Evolutionary conservation across 2,113 vertebrate genomes (phyloP), one percentile per base, ranked within the genome.

Genomic region (Brachypteracias leptosomus): DNA sequence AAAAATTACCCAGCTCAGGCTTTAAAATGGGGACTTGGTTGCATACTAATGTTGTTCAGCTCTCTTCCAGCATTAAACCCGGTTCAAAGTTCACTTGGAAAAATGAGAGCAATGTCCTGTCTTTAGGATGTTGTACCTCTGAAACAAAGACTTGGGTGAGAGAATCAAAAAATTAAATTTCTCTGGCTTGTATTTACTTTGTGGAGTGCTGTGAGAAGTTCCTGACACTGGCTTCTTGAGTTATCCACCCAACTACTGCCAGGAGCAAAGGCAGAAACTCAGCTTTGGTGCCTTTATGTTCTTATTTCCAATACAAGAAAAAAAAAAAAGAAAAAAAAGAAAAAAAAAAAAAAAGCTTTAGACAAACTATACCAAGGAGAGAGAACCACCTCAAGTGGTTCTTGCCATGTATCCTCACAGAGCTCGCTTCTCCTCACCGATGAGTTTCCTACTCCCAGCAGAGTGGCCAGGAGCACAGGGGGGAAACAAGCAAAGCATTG

Each of bases 61-160:
- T 58, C n/a, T 51, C 61, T 55, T 65, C n/a, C 79, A 94, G 16
- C 38, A 18, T 31, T 73, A 42, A 91, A 46, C 28, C 58, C 35
- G 79, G 67, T 55, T 94, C 88, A 77, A 90, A 96, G 85, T 92
- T 89, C 80, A 52, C 51, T 63, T 52, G 58, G 62, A 42, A 62
- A 85, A 74, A 85, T 3, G 28, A 31, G 65, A 70, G 22, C 33
- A 3, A 38, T 49, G 20, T 51, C 38, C 49, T 36, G 6, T 49
- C 40, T 38, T 68, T 40, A 33, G 51, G 33, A 38, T 36, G 13
- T 21, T n/a, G 7, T 28, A 49, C 29, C 79, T 59, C 85, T 55
- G 22, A 85, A 83, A 62, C 22, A 77, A 71, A 75, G 44, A 18
- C 26, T 52, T 55, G 36, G 13, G 16, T 28, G 35, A 52, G 38